These are phyloP conservation scores for Pelecanoides urinatrix DNA, from an alignment of 2,113 vertebrate species.

Conservation along the genomic window DNA sequence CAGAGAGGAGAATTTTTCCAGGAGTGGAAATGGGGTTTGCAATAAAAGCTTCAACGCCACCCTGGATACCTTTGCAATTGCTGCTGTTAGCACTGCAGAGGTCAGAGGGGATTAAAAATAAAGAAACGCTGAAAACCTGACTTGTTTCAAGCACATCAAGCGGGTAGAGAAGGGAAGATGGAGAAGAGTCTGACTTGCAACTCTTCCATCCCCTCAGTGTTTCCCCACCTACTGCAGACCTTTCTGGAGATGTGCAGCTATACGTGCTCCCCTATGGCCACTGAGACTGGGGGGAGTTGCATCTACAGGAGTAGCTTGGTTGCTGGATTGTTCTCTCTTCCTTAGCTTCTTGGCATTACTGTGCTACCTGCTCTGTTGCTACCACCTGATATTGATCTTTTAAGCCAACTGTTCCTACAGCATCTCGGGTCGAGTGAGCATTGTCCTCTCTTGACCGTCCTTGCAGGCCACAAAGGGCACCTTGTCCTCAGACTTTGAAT, in stretches of 20 bases:
- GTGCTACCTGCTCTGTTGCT: not conserved
- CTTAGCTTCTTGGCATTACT: not conserved
- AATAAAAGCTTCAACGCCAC: not conserved
- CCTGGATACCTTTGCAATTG: not conserved
- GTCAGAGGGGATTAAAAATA: not conserved
- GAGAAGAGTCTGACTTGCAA: not conserved
- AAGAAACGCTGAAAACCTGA: not conserved
- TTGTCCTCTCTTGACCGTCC: not conserved
- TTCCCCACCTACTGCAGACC: not conserved
- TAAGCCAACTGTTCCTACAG: not conserved
- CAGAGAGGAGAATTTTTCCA: not conserved
- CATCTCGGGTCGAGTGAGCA: not conserved
- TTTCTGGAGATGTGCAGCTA: not conserved
- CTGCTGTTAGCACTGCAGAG: not conserved
- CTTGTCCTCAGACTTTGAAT: not conserved
- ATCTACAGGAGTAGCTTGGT: not conserved
- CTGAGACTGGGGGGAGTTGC: not conserved
- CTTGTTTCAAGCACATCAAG: not conserved
- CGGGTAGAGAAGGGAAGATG: not conserved
- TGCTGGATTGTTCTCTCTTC: not conserved
- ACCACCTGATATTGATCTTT: not conserved
- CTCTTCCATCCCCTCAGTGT: not conserved
- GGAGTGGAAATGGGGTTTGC: not conserved
- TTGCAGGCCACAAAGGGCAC: not conserved
- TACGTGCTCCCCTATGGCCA: rapidly evolving